These are phyloP conservation scores for Resseliella maxima DNA, from an alignment of 2,888 invertebrate genomes.

Conservation along the genomic window DNA sequence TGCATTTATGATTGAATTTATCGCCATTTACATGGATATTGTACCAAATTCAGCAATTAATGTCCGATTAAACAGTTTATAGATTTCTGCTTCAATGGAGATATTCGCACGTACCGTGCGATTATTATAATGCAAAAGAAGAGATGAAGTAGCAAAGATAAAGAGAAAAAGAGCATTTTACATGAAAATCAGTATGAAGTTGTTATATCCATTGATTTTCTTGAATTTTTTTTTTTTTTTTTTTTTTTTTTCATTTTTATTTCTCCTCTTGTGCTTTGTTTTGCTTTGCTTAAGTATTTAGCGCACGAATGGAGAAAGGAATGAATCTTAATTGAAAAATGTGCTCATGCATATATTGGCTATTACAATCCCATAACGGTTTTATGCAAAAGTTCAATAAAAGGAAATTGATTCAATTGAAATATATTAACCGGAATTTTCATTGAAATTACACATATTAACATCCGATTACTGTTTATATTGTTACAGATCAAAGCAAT, in stretches of 20 bases:
- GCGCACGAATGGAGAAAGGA: slow-evolving; percentile 35
- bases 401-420: slow-evolving; percentile 32
- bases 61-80: background rate
- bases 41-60: slow-evolving; percentile 4
- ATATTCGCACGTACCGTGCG: too few species aligned
- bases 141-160: background rate
- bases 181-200: background rate
- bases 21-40: slow-evolving; percentile 21
- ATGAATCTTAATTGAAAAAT: slow-evolving; percentile 29
- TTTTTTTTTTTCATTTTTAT: background rate
- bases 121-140: too few species aligned
- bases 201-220: too few species aligned
- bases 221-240: background rate
- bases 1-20: slow-evolving; percentile 6
- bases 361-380: background rate
- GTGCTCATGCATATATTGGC: slow-evolving; percentile 12
- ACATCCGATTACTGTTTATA: slow-evolving; percentile 1
- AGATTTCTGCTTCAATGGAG: too few species aligned
- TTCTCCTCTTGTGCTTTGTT: too few species aligned
- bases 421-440: background rate
- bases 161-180: background rate
- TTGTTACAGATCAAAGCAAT: slow-evolving; percentile 42
- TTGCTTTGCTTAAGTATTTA: too few species aligned
- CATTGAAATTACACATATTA: background rate
- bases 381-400: background rate